Evolutionary conservation across 2,888 invertebrate species (phyloP), one percentile per base, ranked within the genome.

Genomic region (Neoscelio sp.): DNA sequence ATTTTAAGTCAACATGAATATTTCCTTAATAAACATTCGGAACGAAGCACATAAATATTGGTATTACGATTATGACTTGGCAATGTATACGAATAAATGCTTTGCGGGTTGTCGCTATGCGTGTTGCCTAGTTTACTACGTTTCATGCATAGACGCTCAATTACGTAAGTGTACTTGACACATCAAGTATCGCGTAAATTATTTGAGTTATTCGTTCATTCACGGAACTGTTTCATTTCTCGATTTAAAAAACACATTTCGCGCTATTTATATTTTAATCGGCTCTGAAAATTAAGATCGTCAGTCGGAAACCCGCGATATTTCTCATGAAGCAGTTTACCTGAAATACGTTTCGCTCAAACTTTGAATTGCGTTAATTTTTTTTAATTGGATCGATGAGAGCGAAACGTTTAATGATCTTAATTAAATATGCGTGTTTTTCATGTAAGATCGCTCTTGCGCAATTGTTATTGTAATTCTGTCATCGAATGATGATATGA

Each of bases 111-210:
- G 58, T 23, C 33, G 33, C 30, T 30, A 33, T 60, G 30, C 30
- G 20, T 60, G 33, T 18, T 44, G 15, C 48, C 42, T 10, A 20
- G 40, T 50, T 38, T 48, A 50, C 23, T 33, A 18, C 50, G 17
- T 52, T 52, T 52, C 38, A 48, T 23, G 46, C 56, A 54, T 67
- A 44, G 60, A 52, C 52, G 50, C 30, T 26, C 60, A 71, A 60
- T 62, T 71, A 60, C 42, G 52, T 71, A 71, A 71, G 71, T 52
- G 71, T 30, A 10, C 58, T 50, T 33, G 70, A 60, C 58, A 35
- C 33, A 3, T 30, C 42, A 35, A 50, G 20, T 23, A 54, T 46
- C 20, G 23, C 35, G 54, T 54, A 50, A 60, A 70, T 68, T 48
- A 58, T 68, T 58, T 38, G 18, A 23, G 6, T 33, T 20, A 30